Base-by-base conservation (phyloP, 2,113 vertebrate species). In the Ranitomeya variabilis region DNA sequence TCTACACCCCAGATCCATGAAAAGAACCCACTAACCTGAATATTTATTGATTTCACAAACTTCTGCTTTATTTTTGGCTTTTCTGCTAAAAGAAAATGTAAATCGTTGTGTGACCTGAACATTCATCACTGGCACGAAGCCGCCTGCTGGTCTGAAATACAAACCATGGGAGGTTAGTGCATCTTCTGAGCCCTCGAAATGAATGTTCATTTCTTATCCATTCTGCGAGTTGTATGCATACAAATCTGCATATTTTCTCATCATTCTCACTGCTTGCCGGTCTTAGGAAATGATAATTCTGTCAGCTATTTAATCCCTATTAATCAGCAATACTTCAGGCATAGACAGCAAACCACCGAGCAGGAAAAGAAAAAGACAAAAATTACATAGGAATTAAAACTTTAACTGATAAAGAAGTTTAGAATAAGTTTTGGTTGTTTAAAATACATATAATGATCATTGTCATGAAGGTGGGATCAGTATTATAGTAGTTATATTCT, bases 21-120 rank as follows among this genome's bases (percentile, higher is more conserved):
- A 12, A 59, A 0, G 4, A 59, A 57, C 7, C 52, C 52, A 4
- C 57, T n/a, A 59, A 31, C 64, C 37, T 31, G 19, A 52, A 79
- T 26, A 64, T 80, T 69, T 23, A 52, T 26, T 23, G 26, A 45
- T 64, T 86, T 11, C 73, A n/a, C 31, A 31, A 31, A 77, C 60
- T 51, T 51, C 55, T 13, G 16, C 6, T 74, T 54, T 51, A 4
- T 83, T 54, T 76, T 84, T 59, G 89, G 78, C n/a, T 91, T 86
- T 90, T 91, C 57, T 55, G 15, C 78, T 88, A 89, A 79, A 45
- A 69, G 89, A 74, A 6, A 8, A 84, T 85, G 86, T 90, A 92
- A 93, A 91, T 92, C 91, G 91, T 71, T 37, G 19, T 83, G 91
- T 83, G 91, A 83, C 83, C 84, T 77, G 69, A 77, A 85, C 71